Percentiles rank a stretch among this genome's conserved stretches.
These are phyloP conservation scores for Eupeodes corollae DNA, from an alignment of 1,140 invertebrate species.

Conservation along the genomic window DNA sequence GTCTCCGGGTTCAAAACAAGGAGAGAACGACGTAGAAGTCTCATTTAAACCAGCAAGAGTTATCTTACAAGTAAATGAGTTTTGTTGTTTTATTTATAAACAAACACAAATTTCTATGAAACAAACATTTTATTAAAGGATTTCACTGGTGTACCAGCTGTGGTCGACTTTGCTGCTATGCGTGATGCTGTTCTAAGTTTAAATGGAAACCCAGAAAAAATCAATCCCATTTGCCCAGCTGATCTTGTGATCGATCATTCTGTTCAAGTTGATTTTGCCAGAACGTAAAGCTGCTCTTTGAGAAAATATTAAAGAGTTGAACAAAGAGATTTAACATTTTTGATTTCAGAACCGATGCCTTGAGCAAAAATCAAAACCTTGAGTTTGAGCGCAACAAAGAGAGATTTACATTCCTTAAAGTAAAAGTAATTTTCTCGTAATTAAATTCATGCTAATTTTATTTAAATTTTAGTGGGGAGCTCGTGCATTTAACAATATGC, in stretches of 20 bases:
- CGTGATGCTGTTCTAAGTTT: constrained; percentile 83
- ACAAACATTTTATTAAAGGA: constrained; percentile 44
- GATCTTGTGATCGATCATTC: constrained; percentile 98
- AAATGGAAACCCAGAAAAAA: constrained; percentile 80
- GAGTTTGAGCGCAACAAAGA: constrained; percentile 96
- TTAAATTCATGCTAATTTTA: background rate
- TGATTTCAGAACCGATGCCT: constrained; percentile 62
- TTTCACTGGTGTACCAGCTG: constrained; percentile 93
- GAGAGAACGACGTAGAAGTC: constrained; percentile 71
- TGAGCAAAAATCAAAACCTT: constrained; percentile 87
- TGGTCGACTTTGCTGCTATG: constrained; percentile 98
- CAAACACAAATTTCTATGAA: background rate
- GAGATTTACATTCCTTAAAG: constrained; percentile 86
- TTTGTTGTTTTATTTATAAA: background rate
- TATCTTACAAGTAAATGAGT: constrained; percentile 67
- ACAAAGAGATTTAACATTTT: background rate
- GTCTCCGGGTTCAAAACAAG: constrained; percentile 56
- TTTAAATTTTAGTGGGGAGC: constrained; percentile 73
- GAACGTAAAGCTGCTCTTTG: constrained; percentile 50
- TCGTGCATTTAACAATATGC: constrained; percentile 88
- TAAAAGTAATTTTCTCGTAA: constrained; percentile 4
- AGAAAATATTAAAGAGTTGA: background rate
- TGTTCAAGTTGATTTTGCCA: constrained; percentile 88
- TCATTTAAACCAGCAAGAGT: constrained; percentile 93
- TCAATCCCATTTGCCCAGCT: constrained; percentile 94